Evolutionary conservation across 2,113 vertebrate genomes (phyloP).

Genomic region (Leucopsar rothschildi): DNA sequence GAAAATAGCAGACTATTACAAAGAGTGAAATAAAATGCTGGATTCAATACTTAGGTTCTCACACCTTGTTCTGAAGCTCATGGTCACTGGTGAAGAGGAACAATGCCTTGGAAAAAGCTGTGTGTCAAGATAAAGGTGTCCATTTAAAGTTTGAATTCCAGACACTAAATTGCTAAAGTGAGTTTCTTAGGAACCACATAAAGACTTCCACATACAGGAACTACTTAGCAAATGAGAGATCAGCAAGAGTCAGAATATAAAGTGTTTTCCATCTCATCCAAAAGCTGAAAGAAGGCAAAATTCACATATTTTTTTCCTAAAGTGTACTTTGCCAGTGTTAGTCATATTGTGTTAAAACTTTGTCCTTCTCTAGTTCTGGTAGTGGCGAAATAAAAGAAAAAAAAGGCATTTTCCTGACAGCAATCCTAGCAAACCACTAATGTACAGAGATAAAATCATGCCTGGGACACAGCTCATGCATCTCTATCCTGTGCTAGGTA

Average conservation of each 20-base stretch:
- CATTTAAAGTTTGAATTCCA: neutral
- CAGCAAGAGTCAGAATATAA: neutral
- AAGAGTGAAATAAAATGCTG: neutral
- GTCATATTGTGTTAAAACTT: neutral
- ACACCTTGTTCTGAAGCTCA: neutral
- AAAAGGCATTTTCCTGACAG: neutral
- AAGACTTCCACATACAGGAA: neutral
- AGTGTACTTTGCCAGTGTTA: neutral
- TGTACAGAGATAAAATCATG: neutral
- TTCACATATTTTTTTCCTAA: neutral
- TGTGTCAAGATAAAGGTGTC: conserved; percentile 25
- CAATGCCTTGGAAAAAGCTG: conserved; percentile 8
- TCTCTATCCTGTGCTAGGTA: neutral
- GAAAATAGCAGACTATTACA: neutral
- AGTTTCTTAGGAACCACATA: neutral
- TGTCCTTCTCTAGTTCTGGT: neutral
- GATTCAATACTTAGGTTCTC: neutral
- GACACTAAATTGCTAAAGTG: neutral
- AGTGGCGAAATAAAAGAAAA: neutral
- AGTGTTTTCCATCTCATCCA: neutral
- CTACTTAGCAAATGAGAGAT: neutral
- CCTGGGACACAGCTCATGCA: neutral
- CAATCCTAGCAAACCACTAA: neutral
- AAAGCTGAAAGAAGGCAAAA: neutral
- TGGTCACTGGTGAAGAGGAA: neutral